Conservation (phyloP, 2,888 invertebrate species). For the Meteorus colon region DNA sequence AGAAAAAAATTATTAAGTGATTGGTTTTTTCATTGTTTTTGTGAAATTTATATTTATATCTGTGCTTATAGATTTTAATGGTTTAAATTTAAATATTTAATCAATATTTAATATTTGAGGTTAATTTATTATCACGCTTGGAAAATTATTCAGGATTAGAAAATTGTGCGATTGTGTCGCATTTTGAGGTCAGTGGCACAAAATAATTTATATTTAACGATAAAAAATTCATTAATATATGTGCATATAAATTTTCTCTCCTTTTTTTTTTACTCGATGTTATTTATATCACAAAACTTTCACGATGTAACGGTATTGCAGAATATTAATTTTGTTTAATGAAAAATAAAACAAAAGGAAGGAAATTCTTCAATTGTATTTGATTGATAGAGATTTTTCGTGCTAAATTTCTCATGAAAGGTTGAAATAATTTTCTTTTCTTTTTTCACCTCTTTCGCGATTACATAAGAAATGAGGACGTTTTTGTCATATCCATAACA, state of each 20-base stretch:
- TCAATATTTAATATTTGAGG: neutral
- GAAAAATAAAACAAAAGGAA: neutral
- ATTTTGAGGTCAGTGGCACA: constrained; percentile 50
- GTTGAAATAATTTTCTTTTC: too few relatives aligned
- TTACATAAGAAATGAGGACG: too few relatives aligned
- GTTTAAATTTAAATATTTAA: neutral
- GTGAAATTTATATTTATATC: neutral
- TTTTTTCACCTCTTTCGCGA: too few relatives aligned
- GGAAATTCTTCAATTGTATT: too few relatives aligned
- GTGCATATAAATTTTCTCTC: too few relatives aligned
- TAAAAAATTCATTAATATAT: constrained; percentile 20
- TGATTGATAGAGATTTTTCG: too few relatives aligned
- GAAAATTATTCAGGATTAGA: constrained; percentile 14
- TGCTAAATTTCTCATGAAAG: too few relatives aligned
- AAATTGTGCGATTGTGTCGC: neutral
- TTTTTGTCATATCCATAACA: too few relatives aligned
- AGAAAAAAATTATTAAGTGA: too few relatives aligned
- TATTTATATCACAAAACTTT: constrained; percentile 40
- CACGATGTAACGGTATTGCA: constrained; percentile 47
- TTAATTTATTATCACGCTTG: constrained; percentile 9
- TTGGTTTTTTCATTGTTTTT: too few relatives aligned
- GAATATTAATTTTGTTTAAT: neutral
- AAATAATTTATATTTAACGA: constrained; percentile 47
- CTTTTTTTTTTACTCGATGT: neutral
- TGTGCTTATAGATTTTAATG: too few relatives aligned